phyloP scores from a whole-genome alignment of 2,797 vertebrate genomes.

The Etheostoma perlongum region DNA sequence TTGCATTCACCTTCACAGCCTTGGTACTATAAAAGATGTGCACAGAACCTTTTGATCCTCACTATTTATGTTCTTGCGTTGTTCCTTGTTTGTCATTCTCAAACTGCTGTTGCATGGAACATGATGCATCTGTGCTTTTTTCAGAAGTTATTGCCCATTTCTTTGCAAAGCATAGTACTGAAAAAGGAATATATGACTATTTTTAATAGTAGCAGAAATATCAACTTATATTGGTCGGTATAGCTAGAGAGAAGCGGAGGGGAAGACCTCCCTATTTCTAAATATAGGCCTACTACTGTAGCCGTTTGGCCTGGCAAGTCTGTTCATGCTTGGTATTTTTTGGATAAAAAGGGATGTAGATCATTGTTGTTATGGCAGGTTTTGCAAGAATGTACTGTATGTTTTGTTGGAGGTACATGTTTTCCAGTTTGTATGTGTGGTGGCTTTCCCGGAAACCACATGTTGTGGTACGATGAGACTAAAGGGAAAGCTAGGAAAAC shows the following conservation, averaged over 20 bases:
- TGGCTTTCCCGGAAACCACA: no score
- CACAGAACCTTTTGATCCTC: neutral
- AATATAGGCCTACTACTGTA: neutral
- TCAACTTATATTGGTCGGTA: neutral
- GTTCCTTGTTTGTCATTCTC: conserved; percentile 13
- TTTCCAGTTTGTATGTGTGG: neutral
- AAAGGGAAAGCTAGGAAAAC: no score
- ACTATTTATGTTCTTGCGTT: conserved; percentile 18
- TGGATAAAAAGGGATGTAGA: conserved; percentile 5
- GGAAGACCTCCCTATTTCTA: neutral
- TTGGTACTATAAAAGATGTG: conserved; percentile 11
- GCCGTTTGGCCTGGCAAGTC: conserved; percentile 52
- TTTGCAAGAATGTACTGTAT: conserved; percentile 40
- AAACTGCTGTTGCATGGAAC: neutral
- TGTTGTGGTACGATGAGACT: no score
- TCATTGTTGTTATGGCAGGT: conserved; percentile 46
- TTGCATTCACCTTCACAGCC: conserved; percentile 27
- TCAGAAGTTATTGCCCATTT: neutral
- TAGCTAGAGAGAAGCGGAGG: neutral
- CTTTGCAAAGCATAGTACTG: neutral
- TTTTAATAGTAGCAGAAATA: neutral
- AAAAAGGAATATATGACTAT: neutral
- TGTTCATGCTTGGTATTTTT: conserved; percentile 65
- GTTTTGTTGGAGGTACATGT: conserved; percentile 19
- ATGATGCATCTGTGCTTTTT: conserved; percentile 2